Evolutionary conservation across 2,113 vertebrate genomes (phyloP).

Genomic region (Cygnus atratus): DNA sequence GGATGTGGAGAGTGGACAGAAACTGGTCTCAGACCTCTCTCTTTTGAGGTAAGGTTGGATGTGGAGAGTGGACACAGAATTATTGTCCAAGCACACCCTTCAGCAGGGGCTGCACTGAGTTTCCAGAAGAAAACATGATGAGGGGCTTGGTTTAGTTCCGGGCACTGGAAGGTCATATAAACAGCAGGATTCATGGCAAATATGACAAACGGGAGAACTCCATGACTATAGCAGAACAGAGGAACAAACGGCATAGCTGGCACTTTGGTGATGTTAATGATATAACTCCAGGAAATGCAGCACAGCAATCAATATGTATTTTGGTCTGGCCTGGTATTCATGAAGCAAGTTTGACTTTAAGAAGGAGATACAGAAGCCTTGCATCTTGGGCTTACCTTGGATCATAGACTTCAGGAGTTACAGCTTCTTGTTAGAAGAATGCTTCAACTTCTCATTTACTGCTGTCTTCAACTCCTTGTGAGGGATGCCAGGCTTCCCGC

Average conservation of each 20-base stretch:
- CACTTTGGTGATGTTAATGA: not conserved
- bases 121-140: not conserved
- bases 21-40: not conserved
- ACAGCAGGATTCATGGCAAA: not conserved
- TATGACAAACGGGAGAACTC: not conserved
- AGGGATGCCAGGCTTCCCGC: fast-evolving
- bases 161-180: not conserved
- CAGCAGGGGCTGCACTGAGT: not conserved
- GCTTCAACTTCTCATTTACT: not conserved
- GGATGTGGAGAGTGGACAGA: not conserved
- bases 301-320: not conserved
- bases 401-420: not conserved
- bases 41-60: not conserved
- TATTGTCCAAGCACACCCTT: not conserved
- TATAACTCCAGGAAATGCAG: not conserved
- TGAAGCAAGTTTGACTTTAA: not conserved
- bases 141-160: not conserved
- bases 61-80: not conserved
- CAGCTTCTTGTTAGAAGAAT: not conserved
- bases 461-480: not conserved
- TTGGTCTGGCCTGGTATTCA: not conserved
- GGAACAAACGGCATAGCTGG: not conserved
- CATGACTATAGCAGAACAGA: not conserved
- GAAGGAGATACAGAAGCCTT: not conserved
- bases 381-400: not conserved